Evolutionary conservation across 2,797 vertebrate genomes (phyloP).

Genomic region (Siniperca scherzeri): DNA sequence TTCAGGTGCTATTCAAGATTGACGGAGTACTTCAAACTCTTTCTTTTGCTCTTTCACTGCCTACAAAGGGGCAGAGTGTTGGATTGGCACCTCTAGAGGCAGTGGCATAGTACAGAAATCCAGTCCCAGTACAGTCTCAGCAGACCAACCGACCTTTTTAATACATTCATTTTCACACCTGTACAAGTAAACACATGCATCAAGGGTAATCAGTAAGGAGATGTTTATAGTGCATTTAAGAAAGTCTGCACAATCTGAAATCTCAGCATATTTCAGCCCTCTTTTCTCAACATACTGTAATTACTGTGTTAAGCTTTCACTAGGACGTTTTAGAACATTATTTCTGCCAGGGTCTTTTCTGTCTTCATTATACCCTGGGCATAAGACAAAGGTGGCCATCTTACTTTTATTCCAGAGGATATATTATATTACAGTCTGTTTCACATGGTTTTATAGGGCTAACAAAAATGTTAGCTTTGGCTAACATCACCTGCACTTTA

Average conservation of each 20-base stretch:
- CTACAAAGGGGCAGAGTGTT: too few species aligned
- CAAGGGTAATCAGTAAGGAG: neutral
- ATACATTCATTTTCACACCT: too few species aligned
- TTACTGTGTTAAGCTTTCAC: too few species aligned
- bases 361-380: too few species aligned
- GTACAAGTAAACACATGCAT: neutral
- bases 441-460: too few species aligned
- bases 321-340: too few species aligned
- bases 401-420: too few species aligned
- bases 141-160: neutral
- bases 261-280: neutral
- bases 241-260: too few species aligned
- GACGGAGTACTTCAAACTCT: neutral
- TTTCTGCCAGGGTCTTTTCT: too few species aligned
- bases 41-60: neutral
- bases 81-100: neutral
- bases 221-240: too few species aligned
- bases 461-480: neutral
- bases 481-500: neutral
- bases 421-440: too few species aligned
- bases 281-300: neutral
- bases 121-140: neutral
- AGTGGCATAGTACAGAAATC: neutral
- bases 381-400: too few species aligned
- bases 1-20: constrained; percentile 11